Percentiles rank a stretch among this genome's conserved stretches.
Evolutionary conservation across 1,140 invertebrate genomes (phyloP).

Genomic region (Leptopilina clavipes): DNA sequence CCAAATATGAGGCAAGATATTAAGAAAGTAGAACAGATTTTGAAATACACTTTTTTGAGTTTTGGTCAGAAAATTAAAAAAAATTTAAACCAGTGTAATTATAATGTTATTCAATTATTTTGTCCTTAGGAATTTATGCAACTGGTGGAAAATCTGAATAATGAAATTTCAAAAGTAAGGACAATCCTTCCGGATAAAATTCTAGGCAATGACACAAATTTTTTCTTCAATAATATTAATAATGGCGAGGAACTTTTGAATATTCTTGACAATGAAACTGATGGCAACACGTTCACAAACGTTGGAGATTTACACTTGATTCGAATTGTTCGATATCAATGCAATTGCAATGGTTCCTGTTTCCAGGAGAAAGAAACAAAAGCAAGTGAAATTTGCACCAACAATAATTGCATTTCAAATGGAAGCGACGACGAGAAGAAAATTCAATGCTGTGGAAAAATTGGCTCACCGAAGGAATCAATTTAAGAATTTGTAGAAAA

Average conservation of each 20-base stretch:
- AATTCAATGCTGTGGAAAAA: background rate
- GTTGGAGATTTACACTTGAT: slow-evolving; percentile 60
- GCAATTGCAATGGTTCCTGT: slow-evolving; percentile 51
- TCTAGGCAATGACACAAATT: slow-evolving; percentile 52
- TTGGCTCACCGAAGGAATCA: background rate
- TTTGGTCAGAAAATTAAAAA: no score
- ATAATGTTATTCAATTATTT: background rate
- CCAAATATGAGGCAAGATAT: no score
- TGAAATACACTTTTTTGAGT: no score
- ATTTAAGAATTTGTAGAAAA: no score
- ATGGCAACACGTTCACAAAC: slow-evolving; percentile 51
- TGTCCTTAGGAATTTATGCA: slow-evolving; percentile 31
- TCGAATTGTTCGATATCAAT: slow-evolving; percentile 54
- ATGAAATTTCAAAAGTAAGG: slow-evolving; percentile 36
- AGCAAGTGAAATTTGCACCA: background rate
- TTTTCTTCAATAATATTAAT: slow-evolving; percentile 56
- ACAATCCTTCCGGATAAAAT: slow-evolving; percentile 51
- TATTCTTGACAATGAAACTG: slow-evolving; percentile 42
- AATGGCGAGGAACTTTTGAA: slow-evolving; percentile 55
- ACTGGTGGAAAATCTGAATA: slow-evolving; percentile 38
- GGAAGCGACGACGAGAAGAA: background rate
- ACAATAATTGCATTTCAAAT: background rate
- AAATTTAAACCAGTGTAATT: no score
- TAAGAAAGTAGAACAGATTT: no score
- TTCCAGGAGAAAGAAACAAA: background rate